A percentile compares a stretch with the other conserved stretches of the same genome.
These are phyloP conservation scores for Syrphus vitripennis DNA, from an alignment of 2,888 invertebrate species.

Conservation along the genomic window DNA sequence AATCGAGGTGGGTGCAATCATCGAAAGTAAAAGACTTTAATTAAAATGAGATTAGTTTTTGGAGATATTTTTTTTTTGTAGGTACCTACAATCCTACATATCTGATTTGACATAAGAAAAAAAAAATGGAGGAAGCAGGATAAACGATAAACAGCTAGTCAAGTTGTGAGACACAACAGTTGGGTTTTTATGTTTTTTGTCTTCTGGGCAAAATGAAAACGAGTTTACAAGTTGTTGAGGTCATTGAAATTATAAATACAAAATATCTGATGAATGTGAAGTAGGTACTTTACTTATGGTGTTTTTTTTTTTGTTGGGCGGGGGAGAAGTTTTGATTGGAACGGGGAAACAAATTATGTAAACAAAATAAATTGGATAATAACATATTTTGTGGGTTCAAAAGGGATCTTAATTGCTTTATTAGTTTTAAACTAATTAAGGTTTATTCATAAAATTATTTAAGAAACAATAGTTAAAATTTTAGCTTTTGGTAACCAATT, in stretches of 20 bases:
- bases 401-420: not conserved
- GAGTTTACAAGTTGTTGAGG: constrained; percentile 18
- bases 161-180: not conserved
- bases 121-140: not conserved
- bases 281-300: not conserved
- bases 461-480: not conserved
- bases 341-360: not conserved
- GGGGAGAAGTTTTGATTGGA: not conserved
- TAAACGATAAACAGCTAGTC: not conserved
- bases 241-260: constrained; percentile 16
- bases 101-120: constrained; percentile 16
- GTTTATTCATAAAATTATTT: not conserved
- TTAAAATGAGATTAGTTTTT: constrained; percentile 62
- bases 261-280: not conserved
- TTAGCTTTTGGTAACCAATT: not conserved
- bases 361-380: constrained; percentile 18
- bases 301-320: not conserved
- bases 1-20: constrained; percentile 32
- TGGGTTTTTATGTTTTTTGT: not conserved
- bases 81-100: too few relatives aligned
- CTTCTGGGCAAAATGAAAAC: not conserved
- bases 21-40: constrained; percentile 64
- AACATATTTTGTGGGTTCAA: not conserved
- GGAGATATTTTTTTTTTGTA: constrained; percentile 15
- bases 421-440: not conserved